These are phyloP conservation scores for Leucoma salicis DNA, from an alignment of 2,888 invertebrate genomes.

Conservation along the genomic window DNA sequence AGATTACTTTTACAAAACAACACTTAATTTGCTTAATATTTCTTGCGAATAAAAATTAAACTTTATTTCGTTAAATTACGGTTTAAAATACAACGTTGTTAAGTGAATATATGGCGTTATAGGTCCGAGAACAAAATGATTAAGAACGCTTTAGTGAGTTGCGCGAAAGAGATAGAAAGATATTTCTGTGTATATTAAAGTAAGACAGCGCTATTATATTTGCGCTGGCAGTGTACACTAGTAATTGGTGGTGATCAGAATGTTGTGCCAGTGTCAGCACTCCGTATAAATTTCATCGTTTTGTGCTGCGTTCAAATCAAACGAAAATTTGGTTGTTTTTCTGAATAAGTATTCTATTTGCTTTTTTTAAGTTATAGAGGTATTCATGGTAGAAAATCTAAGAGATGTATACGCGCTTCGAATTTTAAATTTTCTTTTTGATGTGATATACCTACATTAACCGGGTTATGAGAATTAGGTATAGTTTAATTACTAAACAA, in stretches of 20 bases:
- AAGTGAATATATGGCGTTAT: slow-evolving; percentile 24
- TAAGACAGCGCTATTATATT: slow-evolving; percentile 42
- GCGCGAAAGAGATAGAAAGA: slow-evolving; percentile 38
- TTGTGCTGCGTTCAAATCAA: slow-evolving; percentile 54
- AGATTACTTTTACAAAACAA: slow-evolving; percentile 9
- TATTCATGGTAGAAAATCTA: no score
- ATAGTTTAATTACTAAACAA: no score
- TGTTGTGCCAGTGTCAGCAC: slow-evolving; percentile 77
- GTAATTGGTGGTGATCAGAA: slow-evolving; percentile 79
- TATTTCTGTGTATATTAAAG: slow-evolving; percentile 11
- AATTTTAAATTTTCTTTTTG: no score
- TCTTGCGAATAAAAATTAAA: slow-evolving; percentile 18
- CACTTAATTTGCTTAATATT: neutral
- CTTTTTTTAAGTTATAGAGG: no score
- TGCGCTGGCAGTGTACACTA: slow-evolving; percentile 63
- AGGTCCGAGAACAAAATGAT: slow-evolving; percentile 40
- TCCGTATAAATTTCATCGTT: slow-evolving; percentile 63
- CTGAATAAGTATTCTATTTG: no score
- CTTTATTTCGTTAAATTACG: neutral
- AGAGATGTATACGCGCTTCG: no score
- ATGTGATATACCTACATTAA: no score
- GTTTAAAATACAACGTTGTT: neutral
- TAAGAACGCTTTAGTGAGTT: slow-evolving; percentile 57
- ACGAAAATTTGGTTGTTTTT: neutral
- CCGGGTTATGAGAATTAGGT: no score